Evolutionary conservation across 2,113 vertebrate genomes (phyloP).

Genomic region (Sinosuthora webbiana): DNA sequence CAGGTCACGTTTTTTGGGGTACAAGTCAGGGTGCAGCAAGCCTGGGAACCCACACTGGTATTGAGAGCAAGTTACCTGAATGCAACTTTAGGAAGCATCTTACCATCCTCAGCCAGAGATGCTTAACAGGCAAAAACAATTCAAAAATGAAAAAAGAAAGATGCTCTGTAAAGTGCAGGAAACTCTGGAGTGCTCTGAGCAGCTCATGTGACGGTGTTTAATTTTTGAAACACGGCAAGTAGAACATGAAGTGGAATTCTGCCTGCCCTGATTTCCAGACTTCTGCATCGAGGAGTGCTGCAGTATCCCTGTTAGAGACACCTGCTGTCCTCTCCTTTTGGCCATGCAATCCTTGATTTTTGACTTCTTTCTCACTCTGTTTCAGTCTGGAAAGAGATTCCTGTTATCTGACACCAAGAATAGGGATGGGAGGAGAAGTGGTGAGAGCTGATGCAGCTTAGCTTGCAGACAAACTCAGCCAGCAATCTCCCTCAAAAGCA

Average conservation of each 20-base stretch:
- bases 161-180: not conserved
- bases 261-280: not conserved
- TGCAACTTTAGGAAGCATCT: not conserved
- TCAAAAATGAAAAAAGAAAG: not conserved
- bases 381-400: not conserved
- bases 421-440: not conserved
- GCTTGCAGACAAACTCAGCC: not conserved
- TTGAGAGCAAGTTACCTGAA: not conserved
- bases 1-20: rapidly evolving
- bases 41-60: rapidly evolving
- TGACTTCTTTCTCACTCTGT: not conserved
- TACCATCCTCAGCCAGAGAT: not conserved
- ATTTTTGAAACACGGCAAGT: not conserved
- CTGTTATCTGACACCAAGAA: not conserved
- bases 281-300: not conserved
- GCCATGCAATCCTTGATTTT: not conserved
- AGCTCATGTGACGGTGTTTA: not conserved
- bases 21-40: not conserved
- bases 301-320: not conserved
- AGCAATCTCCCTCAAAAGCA: not conserved
- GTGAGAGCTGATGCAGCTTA: not conserved
- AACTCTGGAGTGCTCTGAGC: not conserved
- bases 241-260: not conserved
- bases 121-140: not conserved
- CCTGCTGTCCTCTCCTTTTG: not conserved